Conservation (phyloP, 2,888 invertebrate species). For the Diloba caeruleocephala region DNA sequence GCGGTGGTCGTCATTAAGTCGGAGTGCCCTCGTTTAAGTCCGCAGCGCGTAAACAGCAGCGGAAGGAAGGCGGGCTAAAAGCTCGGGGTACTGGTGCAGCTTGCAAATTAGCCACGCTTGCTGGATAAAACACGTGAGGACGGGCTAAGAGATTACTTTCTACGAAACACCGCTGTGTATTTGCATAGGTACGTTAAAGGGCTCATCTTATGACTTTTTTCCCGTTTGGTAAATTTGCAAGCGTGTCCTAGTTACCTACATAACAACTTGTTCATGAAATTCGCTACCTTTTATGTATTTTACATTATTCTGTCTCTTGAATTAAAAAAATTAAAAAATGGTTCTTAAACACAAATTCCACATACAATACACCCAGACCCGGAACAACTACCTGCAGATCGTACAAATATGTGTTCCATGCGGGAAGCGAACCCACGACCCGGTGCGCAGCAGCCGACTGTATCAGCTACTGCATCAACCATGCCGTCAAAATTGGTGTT, state of each 20-base stretch:
- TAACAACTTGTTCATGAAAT: constrained; percentile 36
- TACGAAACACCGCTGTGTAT: constrained; percentile 64
- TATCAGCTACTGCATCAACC: too few species aligned
- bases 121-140: constrained; percentile 75
- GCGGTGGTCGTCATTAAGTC: constrained; percentile 82
- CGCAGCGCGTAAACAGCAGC: constrained; percentile 77
- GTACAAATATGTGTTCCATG: too few species aligned
- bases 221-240: constrained; percentile 39
- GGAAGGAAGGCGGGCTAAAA: constrained; percentile 84
- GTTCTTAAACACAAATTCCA: too few species aligned
- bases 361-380: too few species aligned
- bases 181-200: constrained; percentile 59
- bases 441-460: too few species aligned
- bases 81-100: constrained; percentile 75
- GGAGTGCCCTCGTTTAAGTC: constrained; percentile 83
- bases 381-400: too few species aligned
- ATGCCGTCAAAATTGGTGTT: neutral
- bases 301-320: constrained; percentile 18
- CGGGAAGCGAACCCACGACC: too few species aligned
- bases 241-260: constrained; percentile 44
- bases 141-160: constrained; percentile 78
- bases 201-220: constrained; percentile 49
- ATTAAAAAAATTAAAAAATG: too few species aligned
- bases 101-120: constrained; percentile 82
- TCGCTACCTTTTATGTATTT: constrained; percentile 13